These are phyloP conservation scores for Microtus richardsoni DNA, from an alignment of 2,113 vertebrate species.

Conservation along the genomic window DNA sequence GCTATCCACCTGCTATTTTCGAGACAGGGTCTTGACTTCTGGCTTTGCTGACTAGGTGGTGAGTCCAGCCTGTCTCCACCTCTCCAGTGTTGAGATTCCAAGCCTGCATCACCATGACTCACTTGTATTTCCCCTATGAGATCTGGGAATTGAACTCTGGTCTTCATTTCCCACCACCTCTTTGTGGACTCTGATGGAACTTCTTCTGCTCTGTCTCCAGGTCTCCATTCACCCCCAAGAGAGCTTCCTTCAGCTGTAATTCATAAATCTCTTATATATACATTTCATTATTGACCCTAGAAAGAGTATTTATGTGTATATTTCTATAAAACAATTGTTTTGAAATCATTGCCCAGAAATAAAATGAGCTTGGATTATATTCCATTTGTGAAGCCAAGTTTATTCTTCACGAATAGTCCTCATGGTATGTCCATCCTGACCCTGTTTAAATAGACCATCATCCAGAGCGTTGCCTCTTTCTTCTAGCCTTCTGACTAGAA, in stretches of 20 bases:
- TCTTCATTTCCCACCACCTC: not conserved
- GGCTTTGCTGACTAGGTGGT: not conserved
- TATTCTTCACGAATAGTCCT: not conserved
- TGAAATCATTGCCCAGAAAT: not conserved
- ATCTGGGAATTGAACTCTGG: not conserved
- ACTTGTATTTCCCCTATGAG: not conserved
- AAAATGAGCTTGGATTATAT: not conserved
- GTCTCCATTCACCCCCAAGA: not conserved
- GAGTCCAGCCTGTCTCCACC: not conserved
- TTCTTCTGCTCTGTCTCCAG: not conserved
- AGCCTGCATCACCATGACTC: not conserved
- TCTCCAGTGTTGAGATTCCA: not conserved
- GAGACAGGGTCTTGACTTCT: not conserved
- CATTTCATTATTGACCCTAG: not conserved
- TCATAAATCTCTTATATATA: not conserved
- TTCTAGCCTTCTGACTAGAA: not conserved
- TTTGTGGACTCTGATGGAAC: not conserved
- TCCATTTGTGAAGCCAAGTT: rapidly evolving
- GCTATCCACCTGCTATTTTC: not conserved
- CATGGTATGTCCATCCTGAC: rapidly evolving
- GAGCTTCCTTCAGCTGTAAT: not conserved
- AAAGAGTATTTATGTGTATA: not conserved
- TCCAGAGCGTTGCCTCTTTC: not conserved
- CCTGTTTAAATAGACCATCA: not conserved
- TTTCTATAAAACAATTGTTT: not conserved